These are phyloP conservation scores for Lepidurus packardi DNA, from an alignment of 1,140 invertebrate genomes.

Conservation along the genomic window DNA sequence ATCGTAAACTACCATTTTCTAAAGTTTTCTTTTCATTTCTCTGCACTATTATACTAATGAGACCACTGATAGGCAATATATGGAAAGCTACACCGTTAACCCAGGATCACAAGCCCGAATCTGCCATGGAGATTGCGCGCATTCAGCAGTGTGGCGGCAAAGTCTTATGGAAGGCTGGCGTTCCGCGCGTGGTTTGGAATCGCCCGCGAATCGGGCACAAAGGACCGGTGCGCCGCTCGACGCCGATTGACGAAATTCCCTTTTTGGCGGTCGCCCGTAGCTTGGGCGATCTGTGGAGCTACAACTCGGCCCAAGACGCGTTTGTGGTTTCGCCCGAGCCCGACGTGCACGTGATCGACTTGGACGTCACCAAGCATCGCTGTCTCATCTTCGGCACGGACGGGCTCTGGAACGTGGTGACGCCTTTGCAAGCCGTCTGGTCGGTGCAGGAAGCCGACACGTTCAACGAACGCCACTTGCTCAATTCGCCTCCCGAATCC, in stretches of 20 bases:
- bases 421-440: conserved; percentile 71
- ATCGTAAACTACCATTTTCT: conserved; percentile 13
- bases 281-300: conserved; percentile 93
- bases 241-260: conserved; percentile 88
- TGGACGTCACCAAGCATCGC: conserved; percentile 70
- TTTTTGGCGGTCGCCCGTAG: conserved; percentile 93
- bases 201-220: conserved; percentile 70
- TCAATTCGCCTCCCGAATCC: neutral
- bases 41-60: conserved; percentile 29
- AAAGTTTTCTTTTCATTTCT: neutral
- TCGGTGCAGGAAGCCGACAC: conserved; percentile 74
- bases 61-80: conserved; percentile 47
- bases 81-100: conserved; percentile 77
- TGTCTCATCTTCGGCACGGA: conserved; percentile 94
- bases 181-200: conserved; percentile 95
- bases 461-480: conserved; percentile 62
- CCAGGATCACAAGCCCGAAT: conserved; percentile 92
- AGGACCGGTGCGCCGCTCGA: conserved; percentile 74
- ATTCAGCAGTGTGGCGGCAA: conserved; percentile 67
- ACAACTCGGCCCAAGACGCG: conserved; percentile 77
- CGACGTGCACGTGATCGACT: conserved; percentile 78
- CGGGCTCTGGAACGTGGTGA: conserved; percentile 93
- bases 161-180: conserved; percentile 73
- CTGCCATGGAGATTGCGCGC: conserved; percentile 70
- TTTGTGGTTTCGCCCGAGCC: conserved; percentile 97